Evolutionary conservation across 2,797 vertebrate species (phyloP).

Genomic region (Morus bassanus): DNA sequence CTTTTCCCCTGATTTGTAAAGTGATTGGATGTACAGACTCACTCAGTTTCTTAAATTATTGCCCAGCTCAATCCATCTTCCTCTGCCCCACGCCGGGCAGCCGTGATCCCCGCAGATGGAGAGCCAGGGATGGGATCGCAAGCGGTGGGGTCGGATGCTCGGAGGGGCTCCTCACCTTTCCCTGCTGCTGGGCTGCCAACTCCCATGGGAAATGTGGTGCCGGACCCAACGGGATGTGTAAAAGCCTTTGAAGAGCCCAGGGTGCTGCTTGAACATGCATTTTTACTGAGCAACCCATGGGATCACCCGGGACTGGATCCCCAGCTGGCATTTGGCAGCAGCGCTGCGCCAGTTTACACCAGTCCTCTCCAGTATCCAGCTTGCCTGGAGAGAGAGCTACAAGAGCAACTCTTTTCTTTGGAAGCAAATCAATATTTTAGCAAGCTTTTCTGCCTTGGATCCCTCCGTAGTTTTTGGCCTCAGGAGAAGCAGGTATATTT

Average conservation of each 20-base stretch:
- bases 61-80: conserved; percentile 69
- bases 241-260: background rate
- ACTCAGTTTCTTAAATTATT: conserved; percentile 78
- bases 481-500: background rate
- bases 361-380: background rate
- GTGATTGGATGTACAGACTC: conserved; percentile 77
- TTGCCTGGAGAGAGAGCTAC: background rate
- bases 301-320: background rate
- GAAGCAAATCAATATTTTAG: conserved; percentile 3
- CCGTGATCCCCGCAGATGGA: background rate
- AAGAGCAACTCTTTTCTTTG: background rate
- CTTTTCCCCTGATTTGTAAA: conserved; percentile 78
- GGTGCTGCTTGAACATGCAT: rapidly evolving
- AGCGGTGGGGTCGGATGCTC: background rate
- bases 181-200: background rate
- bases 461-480: background rate
- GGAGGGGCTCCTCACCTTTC: background rate
- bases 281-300: background rate
- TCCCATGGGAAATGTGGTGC: background rate
- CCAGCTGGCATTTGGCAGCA: background rate
- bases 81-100: background rate
- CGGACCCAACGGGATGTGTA: rapidly evolving
- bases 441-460: background rate
- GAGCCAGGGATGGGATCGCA: rapidly evolving
- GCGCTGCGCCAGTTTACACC: background rate